A percentile compares a stretch with the other conserved stretches of the same genome.
These are phyloP conservation scores for Eugnorisma glareosa DNA, from an alignment of 2,888 invertebrate genomes.

Conservation along the genomic window DNA sequence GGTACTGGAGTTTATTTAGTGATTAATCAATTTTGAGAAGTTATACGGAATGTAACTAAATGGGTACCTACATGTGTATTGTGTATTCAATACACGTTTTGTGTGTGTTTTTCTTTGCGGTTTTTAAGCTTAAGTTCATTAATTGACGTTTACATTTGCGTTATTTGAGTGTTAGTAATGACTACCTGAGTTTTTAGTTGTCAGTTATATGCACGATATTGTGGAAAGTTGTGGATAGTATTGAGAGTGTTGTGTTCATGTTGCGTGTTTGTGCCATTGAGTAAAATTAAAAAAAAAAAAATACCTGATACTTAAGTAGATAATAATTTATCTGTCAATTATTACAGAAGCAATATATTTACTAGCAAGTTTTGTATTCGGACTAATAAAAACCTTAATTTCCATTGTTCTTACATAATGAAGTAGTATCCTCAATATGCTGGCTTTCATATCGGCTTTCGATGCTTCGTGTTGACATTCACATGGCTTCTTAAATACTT, in stretches of 20 bases:
- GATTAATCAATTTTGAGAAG: slow-evolving; percentile 17
- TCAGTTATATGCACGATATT: not conserved
- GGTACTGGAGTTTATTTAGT: not conserved
- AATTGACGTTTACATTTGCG: too few relatives aligned
- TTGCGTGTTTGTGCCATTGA: not conserved
- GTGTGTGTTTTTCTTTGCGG: not conserved
- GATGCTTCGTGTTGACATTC: slow-evolving; percentile 11
- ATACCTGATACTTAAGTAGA: not conserved
- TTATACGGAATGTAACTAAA: slow-evolving; percentile 5
- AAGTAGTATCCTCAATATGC: not conserved
- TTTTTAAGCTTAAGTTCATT: not conserved
- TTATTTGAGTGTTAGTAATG: not conserved
- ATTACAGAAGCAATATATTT: not conserved
- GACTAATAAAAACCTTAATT: too few relatives aligned
- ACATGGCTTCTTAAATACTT: slow-evolving; percentile 32
- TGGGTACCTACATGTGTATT: not conserved
- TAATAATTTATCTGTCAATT: not conserved
- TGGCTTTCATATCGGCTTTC: slow-evolving; percentile 9
- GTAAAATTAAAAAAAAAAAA: not conserved
- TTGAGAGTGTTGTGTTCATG: not conserved
- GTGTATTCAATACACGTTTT: not conserved
- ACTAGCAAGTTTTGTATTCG: not conserved
- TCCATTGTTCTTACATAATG: not conserved
- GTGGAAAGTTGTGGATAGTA: not conserved
- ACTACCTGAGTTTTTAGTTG: not conserved